phyloP scores from a whole-genome alignment of 2,113 vertebrate species.

The Astatoreochromis straeleni region DNA sequence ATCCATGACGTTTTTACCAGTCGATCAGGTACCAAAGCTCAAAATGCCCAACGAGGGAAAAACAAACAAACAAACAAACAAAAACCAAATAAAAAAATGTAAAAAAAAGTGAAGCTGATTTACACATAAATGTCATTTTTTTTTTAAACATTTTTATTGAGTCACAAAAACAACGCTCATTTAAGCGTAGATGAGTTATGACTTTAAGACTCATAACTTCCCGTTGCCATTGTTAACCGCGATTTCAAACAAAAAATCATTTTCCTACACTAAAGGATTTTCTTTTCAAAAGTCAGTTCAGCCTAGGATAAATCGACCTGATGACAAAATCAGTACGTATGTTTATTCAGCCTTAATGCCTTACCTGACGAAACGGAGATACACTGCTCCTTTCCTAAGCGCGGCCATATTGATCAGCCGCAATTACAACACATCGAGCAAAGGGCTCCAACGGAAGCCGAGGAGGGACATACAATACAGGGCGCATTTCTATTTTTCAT shows the following conservation, averaged over 20 bases:
- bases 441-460: background rate
- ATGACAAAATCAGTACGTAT: fast-evolving
- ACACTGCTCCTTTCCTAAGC: background rate
- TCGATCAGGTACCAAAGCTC: background rate
- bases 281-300: background rate
- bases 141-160: background rate
- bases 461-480: background rate
- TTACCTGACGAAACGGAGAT: constrained; percentile 59
- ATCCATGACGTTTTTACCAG: background rate
- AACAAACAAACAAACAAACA: background rate
- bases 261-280: background rate
- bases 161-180: background rate
- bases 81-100: background rate
- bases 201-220: background rate
- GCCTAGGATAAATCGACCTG: fast-evolving
- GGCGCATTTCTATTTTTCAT: background rate
- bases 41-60: background rate
- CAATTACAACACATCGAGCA: background rate
- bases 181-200: background rate
- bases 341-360: background rate
- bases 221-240: background rate
- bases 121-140: fast-evolving
- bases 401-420: constrained; percentile 61
- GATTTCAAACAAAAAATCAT: background rate
- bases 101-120: background rate